Conservation (phyloP, 2,888 invertebrate species). For the Aleiodes leptofemur region DNA sequence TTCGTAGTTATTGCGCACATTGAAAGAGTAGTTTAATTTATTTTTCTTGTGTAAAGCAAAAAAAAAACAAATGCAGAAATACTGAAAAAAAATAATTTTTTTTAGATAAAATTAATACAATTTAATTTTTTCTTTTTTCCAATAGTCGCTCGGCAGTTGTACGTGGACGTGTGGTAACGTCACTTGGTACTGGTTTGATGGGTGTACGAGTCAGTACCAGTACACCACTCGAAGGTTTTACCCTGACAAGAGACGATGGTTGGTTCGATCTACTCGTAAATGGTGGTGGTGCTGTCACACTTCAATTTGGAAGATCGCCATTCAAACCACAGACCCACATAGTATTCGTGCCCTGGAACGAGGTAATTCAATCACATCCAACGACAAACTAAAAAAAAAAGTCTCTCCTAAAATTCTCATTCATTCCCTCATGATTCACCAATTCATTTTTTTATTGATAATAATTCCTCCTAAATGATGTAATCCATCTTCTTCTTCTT, state of each 20-base stretch:
- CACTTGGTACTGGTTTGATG: slow-evolving; percentile 93
- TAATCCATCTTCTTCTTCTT: slow-evolving; percentile 51
- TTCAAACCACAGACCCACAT: slow-evolving; percentile 92
- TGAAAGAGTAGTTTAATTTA: slow-evolving; percentile 26
- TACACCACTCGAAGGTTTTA: slow-evolving; percentile 96
- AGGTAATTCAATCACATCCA: slow-evolving; percentile 76
- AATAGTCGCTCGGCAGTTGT: slow-evolving; percentile 97
- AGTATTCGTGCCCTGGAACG: slow-evolving; percentile 97
- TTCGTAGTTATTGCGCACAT: slow-evolving; percentile 28
- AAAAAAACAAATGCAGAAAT: slow-evolving; percentile 19
- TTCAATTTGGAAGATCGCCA: slow-evolving; percentile 95
- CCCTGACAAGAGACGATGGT: slow-evolving; percentile 92
- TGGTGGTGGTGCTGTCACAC: slow-evolving; percentile 97
- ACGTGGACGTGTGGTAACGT: slow-evolving; percentile 94
- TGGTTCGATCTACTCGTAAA: slow-evolving; percentile 99
- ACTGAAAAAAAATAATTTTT: slow-evolving; percentile 20
- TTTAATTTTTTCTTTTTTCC: slow-evolving; percentile 55
- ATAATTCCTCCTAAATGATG: slow-evolving; percentile 1
- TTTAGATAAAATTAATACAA: slow-evolving; percentile 24
- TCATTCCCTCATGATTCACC: not conserved
- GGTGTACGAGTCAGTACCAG: slow-evolving; percentile 97
- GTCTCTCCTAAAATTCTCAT: not conserved
- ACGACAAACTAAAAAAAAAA: not conserved
- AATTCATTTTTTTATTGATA: not conserved
- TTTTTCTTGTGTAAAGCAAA: slow-evolving; percentile 43